These are phyloP conservation scores for Syngnathus floridae DNA, from an alignment of 2,113 vertebrate species.

Conservation along the genomic window DNA sequence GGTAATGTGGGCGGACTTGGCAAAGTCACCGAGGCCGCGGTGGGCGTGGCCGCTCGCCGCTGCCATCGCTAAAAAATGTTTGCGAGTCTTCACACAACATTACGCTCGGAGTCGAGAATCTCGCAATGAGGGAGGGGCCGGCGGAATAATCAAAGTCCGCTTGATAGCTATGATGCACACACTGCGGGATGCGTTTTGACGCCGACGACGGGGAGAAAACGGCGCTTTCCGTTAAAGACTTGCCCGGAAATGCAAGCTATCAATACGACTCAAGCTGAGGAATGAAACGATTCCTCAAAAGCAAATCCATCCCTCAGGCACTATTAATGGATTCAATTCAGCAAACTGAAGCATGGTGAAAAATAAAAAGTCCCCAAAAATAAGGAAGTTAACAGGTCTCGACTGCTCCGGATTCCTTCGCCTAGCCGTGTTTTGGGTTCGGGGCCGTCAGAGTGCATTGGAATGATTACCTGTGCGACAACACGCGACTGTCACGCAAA, in stretches of 20 bases:
- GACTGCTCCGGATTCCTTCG: not conserved
- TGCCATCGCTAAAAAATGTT: constrained; percentile 51
- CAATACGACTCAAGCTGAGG: constrained; percentile 7
- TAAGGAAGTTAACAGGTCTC: constrained; percentile 2
- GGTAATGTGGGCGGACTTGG: constrained; percentile 40
- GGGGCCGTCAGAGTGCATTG: constrained; percentile 13
- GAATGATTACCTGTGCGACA: constrained; percentile 12
- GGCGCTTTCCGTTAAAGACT: not conserved
- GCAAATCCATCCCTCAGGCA: constrained; percentile 19
- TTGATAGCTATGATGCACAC: constrained; percentile 1
- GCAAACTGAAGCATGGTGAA: constrained; percentile 16
- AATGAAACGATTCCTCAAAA: constrained; percentile 23
- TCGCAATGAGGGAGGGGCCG: constrained; percentile 10
- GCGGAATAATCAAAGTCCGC: constrained; percentile 21
- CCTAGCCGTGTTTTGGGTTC: constrained; percentile 15
- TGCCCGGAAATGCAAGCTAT: constrained; percentile 4
- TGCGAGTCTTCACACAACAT: constrained; percentile 31
- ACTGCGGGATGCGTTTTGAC: constrained; percentile 8
- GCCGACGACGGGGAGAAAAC: not conserved
- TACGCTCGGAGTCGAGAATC: constrained; percentile 16
- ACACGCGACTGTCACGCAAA: constrained; percentile 7
- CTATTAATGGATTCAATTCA: constrained; percentile 9
- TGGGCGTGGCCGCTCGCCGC: constrained; percentile 29
- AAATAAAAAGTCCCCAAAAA: not conserved
- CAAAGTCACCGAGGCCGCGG: constrained; percentile 35